phyloP scores from a whole-genome alignment of 23 tunicate species.

The Phallusia fumigata region DNA sequence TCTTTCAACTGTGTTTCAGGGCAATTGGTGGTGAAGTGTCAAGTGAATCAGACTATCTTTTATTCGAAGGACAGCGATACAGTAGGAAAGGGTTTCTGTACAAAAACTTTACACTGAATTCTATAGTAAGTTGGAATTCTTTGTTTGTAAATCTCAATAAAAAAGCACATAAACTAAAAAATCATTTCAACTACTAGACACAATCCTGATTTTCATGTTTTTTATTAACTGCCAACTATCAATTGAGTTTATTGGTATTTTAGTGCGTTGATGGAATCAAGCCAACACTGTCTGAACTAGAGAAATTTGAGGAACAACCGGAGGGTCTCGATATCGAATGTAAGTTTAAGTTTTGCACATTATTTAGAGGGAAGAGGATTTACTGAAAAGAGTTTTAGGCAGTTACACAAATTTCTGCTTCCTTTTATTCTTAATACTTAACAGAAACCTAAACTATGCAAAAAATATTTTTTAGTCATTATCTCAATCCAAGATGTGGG shows the following conservation, averaged over 20 bases:
- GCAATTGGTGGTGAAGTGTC: slow-evolving; percentile 61
- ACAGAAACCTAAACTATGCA: no score
- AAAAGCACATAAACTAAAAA: no score
- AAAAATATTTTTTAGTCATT: no score
- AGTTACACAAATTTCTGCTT: no score
- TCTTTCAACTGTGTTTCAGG: no score
- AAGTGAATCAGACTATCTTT: slow-evolving; percentile 77
- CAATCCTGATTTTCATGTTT: not conserved
- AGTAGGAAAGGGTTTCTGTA: slow-evolving; percentile 81
- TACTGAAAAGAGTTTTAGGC: no score
- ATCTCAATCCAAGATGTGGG: no score
- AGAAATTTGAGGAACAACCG: slow-evolving; percentile 96
- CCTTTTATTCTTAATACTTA: no score
- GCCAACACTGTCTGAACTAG: slow-evolving; percentile 94
- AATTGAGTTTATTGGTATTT: not conserved
- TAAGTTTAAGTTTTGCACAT: no score
- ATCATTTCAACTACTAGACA: no score
- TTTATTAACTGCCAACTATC: not conserved
- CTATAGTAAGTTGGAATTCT: slow-evolving; percentile 86
- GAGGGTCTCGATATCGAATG: slow-evolving; percentile 89
- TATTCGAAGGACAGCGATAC: slow-evolving; percentile 84
- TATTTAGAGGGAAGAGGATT: no score
- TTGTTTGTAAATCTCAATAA: no score
- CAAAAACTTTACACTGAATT: slow-evolving; percentile 84
- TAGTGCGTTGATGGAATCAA: slow-evolving; percentile 95